Evolutionary conservation across 2,797 vertebrate species (phyloP).

Genomic region (Eleutherodactylus coqui): DNA sequence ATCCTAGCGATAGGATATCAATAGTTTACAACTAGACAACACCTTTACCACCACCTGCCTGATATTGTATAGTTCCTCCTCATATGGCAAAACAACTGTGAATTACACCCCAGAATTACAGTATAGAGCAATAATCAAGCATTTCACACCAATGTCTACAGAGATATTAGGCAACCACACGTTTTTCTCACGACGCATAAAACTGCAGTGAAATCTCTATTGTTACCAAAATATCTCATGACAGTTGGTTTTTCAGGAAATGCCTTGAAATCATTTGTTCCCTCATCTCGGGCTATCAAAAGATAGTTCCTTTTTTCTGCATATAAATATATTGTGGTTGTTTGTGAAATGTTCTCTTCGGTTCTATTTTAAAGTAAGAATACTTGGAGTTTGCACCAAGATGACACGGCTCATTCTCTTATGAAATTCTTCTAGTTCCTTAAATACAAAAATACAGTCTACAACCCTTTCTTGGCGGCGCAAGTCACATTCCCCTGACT

Average conservation of each 20-base stretch:
- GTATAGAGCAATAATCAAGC: background rate
- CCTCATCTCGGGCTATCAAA: conserved; percentile 50
- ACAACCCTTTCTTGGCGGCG: conserved; percentile 1
- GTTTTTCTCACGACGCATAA: conserved; percentile 8
- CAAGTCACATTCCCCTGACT: conserved; percentile 1
- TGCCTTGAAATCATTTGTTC: conserved; percentile 54
- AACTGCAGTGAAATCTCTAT: conserved; percentile 8
- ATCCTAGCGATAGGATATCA: too few relatives aligned
- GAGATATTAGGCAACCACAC: background rate
- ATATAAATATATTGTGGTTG: conserved; percentile 59
- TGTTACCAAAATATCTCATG: conserved; percentile 54
- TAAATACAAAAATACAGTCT: conserved; percentile 17
- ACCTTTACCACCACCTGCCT: too few relatives aligned
- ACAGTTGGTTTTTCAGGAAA: conserved; percentile 61
- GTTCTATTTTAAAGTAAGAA: conserved; percentile 49
- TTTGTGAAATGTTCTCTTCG: conserved; percentile 60
- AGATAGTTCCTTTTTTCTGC: conserved; percentile 56
- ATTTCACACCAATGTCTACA: background rate
- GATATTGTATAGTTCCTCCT: too few relatives aligned
- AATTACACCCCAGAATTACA: too few relatives aligned
- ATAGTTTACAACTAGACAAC: too few relatives aligned
- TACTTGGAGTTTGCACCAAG: conserved; percentile 21
- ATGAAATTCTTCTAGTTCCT: conserved; percentile 55
- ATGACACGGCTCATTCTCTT: conserved; percentile 50
- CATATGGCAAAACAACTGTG: too few relatives aligned